Evolutionary conservation across 2,888 invertebrate species (phyloP).

Genomic region (Byasa hedistus): DNA sequence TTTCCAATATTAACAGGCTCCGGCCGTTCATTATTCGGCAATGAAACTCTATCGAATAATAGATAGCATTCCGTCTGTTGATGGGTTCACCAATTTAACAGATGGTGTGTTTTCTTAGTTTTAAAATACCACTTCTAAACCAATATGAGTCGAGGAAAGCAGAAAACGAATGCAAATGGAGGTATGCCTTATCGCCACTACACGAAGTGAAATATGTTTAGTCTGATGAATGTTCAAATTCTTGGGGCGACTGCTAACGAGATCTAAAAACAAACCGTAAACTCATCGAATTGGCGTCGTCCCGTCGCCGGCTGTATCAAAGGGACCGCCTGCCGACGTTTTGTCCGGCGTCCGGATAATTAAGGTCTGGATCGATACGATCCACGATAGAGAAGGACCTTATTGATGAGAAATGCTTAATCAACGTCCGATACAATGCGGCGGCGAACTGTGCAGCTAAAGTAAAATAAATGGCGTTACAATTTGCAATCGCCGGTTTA

Average conservation of each 20-base stretch:
- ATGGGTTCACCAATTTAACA: conserved; percentile 36
- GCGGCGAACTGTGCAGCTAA: conserved; percentile 17
- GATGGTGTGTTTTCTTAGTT: conserved; percentile 58
- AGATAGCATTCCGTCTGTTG: conserved; percentile 23
- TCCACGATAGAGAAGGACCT: conserved; percentile 55
- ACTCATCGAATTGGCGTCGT: conserved; percentile 46
- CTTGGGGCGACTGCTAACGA: conserved; percentile 56
- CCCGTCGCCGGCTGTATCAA: conserved; percentile 56
- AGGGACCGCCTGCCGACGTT: conserved; percentile 58
- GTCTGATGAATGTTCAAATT: conserved; percentile 66
- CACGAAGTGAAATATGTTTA: conserved; percentile 61
- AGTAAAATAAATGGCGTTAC: conserved; percentile 21
- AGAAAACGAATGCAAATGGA: conserved; percentile 59
- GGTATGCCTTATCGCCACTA: conserved; percentile 62
- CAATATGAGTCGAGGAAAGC: conserved; percentile 38
- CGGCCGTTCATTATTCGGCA: conserved; percentile 46
- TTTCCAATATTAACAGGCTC: conserved; percentile 16
- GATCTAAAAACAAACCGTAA: conserved; percentile 68
- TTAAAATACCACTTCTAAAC: conserved; percentile 52
- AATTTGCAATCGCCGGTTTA: conserved; percentile 17
- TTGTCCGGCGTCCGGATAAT: conserved; percentile 62
- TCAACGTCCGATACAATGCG: conserved; percentile 52
- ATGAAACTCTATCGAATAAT: conserved; percentile 23
- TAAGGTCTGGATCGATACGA: conserved; percentile 59
- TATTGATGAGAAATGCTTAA: conserved; percentile 68